Evolutionary conservation across 35 echinoderm and acorn worm genomes (phyloP).

Genomic region (Chiridota heheva): DNA sequence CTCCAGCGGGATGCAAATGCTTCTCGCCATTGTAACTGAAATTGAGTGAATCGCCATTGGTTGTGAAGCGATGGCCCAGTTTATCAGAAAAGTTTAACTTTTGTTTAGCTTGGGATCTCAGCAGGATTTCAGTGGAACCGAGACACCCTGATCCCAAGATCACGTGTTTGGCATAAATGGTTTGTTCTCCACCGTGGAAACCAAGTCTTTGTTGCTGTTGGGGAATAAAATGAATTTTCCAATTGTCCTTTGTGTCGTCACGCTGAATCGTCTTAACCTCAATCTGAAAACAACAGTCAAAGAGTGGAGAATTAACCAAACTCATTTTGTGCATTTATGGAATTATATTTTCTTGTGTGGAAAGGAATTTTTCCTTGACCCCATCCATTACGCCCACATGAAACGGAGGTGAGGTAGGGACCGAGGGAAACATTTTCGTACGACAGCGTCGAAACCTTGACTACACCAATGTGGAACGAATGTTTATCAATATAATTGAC

Average conservation of each 20-base stretch:
- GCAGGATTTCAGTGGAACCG: slow-evolving; percentile 52
- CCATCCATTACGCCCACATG: no score
- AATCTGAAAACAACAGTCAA: slow-evolving; percentile 29
- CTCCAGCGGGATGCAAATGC: slow-evolving; percentile 37
- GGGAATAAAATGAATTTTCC: slow-evolving; percentile 25
- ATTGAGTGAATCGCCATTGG: slow-evolving; percentile 63
- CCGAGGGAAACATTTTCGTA: no score
- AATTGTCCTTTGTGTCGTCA: slow-evolving; percentile 7
- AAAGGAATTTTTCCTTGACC: no score
- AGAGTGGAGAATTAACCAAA: no score
- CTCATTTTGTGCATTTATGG: no score
- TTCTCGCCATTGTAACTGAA: slow-evolving; percentile 46
- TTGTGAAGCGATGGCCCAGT: slow-evolving; percentile 51
- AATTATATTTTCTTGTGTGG: no score
- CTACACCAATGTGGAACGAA: no score
- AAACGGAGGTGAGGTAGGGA: no score
- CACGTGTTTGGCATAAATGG: slow-evolving; percentile 40
- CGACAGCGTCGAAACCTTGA: no score
- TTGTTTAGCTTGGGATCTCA: slow-evolving; percentile 22
- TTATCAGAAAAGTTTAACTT: slow-evolving; percentile 13
- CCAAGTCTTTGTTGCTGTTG: not conserved
- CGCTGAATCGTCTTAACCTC: slow-evolving; percentile 23
- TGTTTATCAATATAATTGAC: no score
- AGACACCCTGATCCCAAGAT: slow-evolving; percentile 59
- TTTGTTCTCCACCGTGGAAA: slow-evolving; percentile 39